Conservation (phyloP, 2,113 vertebrate genomes). For the Ictalurus furcatus region DNA sequence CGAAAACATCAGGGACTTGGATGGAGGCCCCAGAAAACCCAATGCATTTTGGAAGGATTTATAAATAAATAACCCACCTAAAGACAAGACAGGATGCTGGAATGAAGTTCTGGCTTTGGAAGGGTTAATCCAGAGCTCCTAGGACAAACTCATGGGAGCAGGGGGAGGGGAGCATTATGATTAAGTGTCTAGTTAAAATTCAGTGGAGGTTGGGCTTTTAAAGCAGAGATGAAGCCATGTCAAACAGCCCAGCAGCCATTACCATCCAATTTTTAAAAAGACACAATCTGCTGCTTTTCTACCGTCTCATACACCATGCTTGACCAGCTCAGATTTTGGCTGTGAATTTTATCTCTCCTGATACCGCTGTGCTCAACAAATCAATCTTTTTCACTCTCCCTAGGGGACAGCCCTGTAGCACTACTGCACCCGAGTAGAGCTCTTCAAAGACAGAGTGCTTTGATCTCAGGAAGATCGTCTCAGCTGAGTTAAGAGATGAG, state of each 20-base stretch:
- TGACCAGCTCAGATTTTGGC: background rate
- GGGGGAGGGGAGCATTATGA: constrained; percentile 48
- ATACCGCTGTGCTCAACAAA: constrained; percentile 53
- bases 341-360: background rate
- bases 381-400: constrained; percentile 52
- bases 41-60: background rate
- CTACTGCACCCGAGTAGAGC: constrained; percentile 54
- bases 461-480: constrained; percentile 64
- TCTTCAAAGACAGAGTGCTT: constrained; percentile 68
- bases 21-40: background rate
- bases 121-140: constrained; percentile 58
- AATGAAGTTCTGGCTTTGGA: constrained; percentile 51
- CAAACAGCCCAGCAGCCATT: constrained; percentile 37
- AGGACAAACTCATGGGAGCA: constrained; percentile 22
- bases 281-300: constrained; percentile 45
- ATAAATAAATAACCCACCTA: constrained; percentile 12
- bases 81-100: background rate
- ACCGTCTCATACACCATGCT: constrained; percentile 23
- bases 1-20: constrained; percentile 8
- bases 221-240: constrained; percentile 39
- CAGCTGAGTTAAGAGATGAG: constrained; percentile 56
- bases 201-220: constrained; percentile 56
- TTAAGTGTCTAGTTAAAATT: constrained; percentile 60
- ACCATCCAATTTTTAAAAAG: constrained; percentile 30
- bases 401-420: constrained; percentile 68